Base-by-base conservation (phyloP, 2,113 vertebrate genomes). In the Scolopax mira region DNA sequence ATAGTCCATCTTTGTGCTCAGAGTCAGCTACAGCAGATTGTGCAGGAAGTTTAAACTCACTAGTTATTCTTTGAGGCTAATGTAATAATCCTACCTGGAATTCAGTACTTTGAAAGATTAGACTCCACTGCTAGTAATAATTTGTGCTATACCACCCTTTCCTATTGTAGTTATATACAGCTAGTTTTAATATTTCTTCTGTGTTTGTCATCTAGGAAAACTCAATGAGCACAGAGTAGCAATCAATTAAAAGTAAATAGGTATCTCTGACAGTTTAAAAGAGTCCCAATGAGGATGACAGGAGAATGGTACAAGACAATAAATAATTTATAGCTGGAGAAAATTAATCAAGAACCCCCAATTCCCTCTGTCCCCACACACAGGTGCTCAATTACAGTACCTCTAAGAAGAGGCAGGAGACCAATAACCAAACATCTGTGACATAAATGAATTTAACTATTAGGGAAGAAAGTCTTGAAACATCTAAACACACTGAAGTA, bases 161-260 rank as follows among this genome's bases (percentile, higher is more conserved):
- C 80, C 22, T 86, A 39, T 71, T 91, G n/a, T 69, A 95, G 83
- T 72, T 84, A 60, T 66, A 79, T 85, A 71, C 3, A n/a, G 51
- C 74, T 97, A 91, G 91, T 94, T 97, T 97, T 75, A 92, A 91
- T 88, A 83, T 77, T 96, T 95, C 93, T 94, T 90, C 86, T 93
- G 35, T 92, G 85, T 96, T 95, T 97, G 85, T 96, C 93, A 85
- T 96, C 88, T 92, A 93, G 90, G 89, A 94, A 96, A 93, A 93
- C 91, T 96, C 96, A 95, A 91, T 96, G 95, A 98, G 94, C 94
- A 93, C 93, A 96, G 85, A 96, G 93, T 97, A 95, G 64, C 93
- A 97, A 97, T 98, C 97, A 98, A 97, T 98, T 98, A 97, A 93
- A 97, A 97, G 95, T 96, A 98, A 98, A 97, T 98, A 97, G 96